phyloP scores from a whole-genome alignment of 2,113 vertebrate genomes.

The Hippocampus abdominalis region DNA sequence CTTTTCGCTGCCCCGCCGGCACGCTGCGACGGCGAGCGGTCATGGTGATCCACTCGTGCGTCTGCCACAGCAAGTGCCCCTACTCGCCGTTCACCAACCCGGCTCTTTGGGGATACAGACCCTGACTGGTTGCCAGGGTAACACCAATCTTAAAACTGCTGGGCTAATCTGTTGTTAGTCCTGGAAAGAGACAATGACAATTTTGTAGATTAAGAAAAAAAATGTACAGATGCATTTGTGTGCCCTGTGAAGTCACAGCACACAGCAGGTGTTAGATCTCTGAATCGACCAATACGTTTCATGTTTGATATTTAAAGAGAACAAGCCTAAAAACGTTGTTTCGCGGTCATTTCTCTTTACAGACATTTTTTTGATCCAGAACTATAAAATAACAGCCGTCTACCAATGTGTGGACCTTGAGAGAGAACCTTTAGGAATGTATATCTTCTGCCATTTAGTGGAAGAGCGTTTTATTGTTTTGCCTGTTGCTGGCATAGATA shows the following conservation, averaged over 20 bases:
- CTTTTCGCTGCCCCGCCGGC: constrained; percentile 64
- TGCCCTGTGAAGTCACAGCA: background rate
- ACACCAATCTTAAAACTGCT: background rate
- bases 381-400: too few species aligned
- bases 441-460: too few species aligned
- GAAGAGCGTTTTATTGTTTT: too few species aligned
- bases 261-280: too few species aligned
- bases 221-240: background rate
- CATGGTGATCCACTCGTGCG: constrained; percentile 76
- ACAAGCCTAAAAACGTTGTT: too few species aligned
- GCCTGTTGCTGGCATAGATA: too few species aligned
- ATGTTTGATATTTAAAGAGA: too few species aligned
- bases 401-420: too few species aligned
- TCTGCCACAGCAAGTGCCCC: constrained; percentile 72
- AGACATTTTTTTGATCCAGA: too few species aligned
- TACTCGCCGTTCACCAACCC: constrained; percentile 44
- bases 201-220: background rate
- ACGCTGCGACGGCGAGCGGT: constrained; percentile 48
- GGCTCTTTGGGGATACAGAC: constrained; percentile 39
- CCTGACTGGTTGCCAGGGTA: constrained; percentile 24
- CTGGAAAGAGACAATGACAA: background rate
- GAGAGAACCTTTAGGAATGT: too few species aligned
- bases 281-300: too few species aligned
- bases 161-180: background rate
- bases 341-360: too few species aligned